These are phyloP conservation scores for Zosterops hypoxanthus DNA, from an alignment of 2,113 vertebrate species.

Conservation along the genomic window DNA sequence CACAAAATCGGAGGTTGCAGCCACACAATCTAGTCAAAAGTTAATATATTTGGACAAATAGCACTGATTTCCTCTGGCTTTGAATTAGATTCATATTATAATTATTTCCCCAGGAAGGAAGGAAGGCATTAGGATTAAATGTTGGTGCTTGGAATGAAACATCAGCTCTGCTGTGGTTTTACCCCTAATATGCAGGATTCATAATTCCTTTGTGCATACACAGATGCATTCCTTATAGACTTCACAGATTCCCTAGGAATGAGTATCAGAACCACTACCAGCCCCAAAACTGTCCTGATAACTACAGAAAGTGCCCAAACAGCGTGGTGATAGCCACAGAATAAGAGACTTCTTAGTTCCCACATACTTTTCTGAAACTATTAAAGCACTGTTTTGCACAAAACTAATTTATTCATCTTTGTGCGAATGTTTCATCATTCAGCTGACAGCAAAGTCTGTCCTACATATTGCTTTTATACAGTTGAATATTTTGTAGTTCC, in stretches of 20 bases:
- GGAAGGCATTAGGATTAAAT: neutral
- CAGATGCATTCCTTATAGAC: neutral
- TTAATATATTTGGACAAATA: neutral
- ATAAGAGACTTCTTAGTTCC: neutral
- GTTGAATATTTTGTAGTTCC: neutral
- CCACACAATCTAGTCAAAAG: neutral
- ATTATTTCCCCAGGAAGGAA: neutral
- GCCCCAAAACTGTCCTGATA: neutral
- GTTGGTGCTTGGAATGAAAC: neutral
- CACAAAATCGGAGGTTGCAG: neutral
- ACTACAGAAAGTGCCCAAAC: neutral
- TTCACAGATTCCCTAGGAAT: neutral
- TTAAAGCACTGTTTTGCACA: neutral
- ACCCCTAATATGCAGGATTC: neutral
- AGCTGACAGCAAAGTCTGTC: neutral
- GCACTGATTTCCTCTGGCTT: neutral
- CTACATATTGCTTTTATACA: neutral
- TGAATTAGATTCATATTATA: neutral
- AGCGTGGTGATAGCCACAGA: neutral
- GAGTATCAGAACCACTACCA: neutral
- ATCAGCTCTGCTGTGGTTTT: neutral
- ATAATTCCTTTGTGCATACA: neutral
- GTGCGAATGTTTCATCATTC: neutral
- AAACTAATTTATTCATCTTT: neutral
- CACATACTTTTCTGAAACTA: neutral